Conservation (phyloP, 2,888 invertebrate genomes). For the Acrocyrtus sp. region DNA sequence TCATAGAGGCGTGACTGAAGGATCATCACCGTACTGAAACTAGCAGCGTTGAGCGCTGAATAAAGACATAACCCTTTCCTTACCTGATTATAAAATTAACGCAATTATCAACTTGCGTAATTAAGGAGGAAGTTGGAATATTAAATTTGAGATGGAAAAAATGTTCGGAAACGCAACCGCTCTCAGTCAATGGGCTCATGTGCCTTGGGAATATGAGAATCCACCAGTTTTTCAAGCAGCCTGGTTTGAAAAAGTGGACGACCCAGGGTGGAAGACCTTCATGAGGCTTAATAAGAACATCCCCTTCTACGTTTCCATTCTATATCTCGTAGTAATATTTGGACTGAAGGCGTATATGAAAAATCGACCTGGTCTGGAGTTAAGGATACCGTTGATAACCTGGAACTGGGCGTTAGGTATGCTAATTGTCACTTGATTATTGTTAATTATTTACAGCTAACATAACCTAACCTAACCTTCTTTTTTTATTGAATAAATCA, state of each 20-base stretch:
- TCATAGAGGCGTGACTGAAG: too few relatives aligned
- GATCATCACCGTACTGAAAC: too few relatives aligned
- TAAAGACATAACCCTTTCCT: too few relatives aligned
- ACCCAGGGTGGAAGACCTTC: conserved; percentile 44
- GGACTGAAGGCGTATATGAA: conserved; percentile 94
- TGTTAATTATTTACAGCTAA: too few relatives aligned
- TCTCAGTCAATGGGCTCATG: conserved; percentile 39
- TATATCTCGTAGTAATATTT: conserved; percentile 94
- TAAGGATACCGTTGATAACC: conserved; percentile 84
- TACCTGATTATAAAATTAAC: too few relatives aligned
- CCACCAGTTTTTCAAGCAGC: conserved; percentile 36
- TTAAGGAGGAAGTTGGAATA: too few relatives aligned
- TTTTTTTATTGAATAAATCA: too few relatives aligned
- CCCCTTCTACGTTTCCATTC: conserved; percentile 33
- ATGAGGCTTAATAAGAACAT: conserved; percentile 39
- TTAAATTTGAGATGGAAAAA: too few relatives aligned
- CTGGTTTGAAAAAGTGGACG: conserved; percentile 43
- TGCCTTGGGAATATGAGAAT: conserved; percentile 43
- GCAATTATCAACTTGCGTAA: too few relatives aligned
- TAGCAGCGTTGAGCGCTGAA: too few relatives aligned
- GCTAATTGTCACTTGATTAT: too few relatives aligned
- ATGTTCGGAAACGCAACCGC: conserved; percentile 40
- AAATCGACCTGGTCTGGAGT: conserved; percentile 86
- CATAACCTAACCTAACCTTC: too few relatives aligned
- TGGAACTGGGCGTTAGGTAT: conserved; percentile 96